A percentile compares a stretch with the other conserved stretches of the same genome.
phyloP scores from a whole-genome alignment of 2,113 vertebrate species.

The Chloroceryle aenea region DNA sequence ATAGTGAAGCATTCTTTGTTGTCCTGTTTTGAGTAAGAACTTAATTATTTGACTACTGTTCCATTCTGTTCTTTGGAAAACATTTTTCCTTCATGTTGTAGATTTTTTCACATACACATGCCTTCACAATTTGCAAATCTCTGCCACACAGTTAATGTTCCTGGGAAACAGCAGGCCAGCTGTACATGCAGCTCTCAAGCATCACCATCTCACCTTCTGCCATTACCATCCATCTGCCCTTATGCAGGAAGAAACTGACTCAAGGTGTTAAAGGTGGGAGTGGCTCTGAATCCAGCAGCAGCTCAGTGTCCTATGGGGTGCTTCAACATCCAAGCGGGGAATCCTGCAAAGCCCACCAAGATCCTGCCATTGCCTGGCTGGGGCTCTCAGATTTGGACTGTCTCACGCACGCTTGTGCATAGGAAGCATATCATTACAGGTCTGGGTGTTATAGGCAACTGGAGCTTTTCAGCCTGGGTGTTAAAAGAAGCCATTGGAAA shows the following conservation, averaged over 20 bases:
- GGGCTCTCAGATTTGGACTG: fast-evolving
- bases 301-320: background rate
- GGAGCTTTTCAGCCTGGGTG: background rate
- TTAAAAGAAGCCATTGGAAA: background rate
- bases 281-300: background rate
- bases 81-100: background rate
- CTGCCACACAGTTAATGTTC: fast-evolving
- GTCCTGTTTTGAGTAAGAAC: background rate
- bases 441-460: fast-evolving
- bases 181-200: background rate
- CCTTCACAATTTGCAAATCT: background rate
- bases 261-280: background rate
- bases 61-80: background rate
- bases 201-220: background rate
- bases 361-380: background rate
- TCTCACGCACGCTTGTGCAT: fast-evolving
- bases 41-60: background rate
- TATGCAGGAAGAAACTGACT: background rate
- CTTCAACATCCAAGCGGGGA: background rate
- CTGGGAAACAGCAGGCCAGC: background rate
- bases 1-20: background rate
- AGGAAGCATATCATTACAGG: background rate
- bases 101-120: background rate
- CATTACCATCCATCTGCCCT: background rate
- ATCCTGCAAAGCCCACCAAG: background rate